Conservation (phyloP, 2,888 invertebrate genomes). For the Serrognathus titanus region DNA sequence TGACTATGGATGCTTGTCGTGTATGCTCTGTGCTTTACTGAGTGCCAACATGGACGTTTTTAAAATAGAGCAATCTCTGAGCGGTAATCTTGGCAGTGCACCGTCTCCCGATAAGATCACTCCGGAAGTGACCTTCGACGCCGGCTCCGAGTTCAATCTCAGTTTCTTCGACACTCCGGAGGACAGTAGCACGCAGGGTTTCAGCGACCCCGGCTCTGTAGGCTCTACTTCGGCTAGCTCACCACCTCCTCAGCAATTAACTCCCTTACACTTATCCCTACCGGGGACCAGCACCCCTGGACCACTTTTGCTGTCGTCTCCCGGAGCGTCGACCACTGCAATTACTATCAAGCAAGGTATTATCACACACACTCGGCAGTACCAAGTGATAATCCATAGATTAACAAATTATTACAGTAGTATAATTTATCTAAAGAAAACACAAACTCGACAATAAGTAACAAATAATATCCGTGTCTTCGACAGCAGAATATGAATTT, state of each 20-base stretch:
- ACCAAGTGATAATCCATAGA: too few relatives aligned
- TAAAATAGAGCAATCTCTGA: slow-evolving; percentile 64
- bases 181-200: slow-evolving; percentile 64
- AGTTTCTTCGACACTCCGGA: slow-evolving; percentile 74
- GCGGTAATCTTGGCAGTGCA: slow-evolving; percentile 60
- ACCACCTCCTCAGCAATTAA: slow-evolving; percentile 42
- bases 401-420: too few relatives aligned
- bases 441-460: too few relatives aligned
- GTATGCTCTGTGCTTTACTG: slow-evolving; percentile 16
- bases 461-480: too few relatives aligned
- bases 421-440: too few relatives aligned
- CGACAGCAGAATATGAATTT: background rate
- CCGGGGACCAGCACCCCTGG: slow-evolving; percentile 37
- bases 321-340: slow-evolving; percentile 34
- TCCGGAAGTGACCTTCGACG: slow-evolving; percentile 68
- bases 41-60: slow-evolving; percentile 64
- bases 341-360: slow-evolving; percentile 46
- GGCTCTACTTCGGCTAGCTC: slow-evolving; percentile 54
- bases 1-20: slow-evolving; percentile 19
- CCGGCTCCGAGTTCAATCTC: slow-evolving; percentile 74
- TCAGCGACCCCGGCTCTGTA: slow-evolving; percentile 65
- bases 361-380: background rate
- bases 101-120: slow-evolving; percentile 59
- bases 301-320: slow-evolving; percentile 36
- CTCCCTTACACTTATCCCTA: slow-evolving; percentile 37